phyloP scores from a whole-genome alignment of 2,113 vertebrate species.

The Syrmaticus mikado region DNA sequence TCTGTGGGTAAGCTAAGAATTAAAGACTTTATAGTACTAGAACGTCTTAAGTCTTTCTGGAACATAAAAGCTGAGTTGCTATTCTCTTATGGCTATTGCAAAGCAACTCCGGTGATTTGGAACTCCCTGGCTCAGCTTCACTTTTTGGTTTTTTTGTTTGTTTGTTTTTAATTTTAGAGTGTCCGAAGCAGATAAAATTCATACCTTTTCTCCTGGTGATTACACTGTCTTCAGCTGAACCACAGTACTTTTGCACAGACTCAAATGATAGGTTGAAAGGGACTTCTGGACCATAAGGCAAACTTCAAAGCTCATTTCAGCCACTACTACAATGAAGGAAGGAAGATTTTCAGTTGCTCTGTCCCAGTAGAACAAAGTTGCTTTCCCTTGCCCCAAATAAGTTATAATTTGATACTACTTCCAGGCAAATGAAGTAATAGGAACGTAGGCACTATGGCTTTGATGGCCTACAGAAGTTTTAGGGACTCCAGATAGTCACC shows the following conservation, averaged over 20 bases:
- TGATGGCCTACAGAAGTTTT: not conserved
- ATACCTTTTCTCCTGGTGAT: not conserved
- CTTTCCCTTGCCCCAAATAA: not conserved
- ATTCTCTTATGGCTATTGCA: not conserved
- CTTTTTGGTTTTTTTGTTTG: not conserved
- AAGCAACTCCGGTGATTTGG: not conserved
- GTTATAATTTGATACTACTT: not conserved
- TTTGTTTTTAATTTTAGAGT: not conserved
- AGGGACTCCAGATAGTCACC: not conserved
- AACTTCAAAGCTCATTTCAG: not conserved
- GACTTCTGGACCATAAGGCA: not conserved
- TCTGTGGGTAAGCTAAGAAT: not conserved
- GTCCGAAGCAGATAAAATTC: not conserved
- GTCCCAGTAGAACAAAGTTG: not conserved
- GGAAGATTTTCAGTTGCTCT: not conserved
- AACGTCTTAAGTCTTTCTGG: not conserved
- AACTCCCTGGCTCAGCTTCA: not conserved
- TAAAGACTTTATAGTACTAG: not conserved
- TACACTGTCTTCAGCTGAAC: not conserved
- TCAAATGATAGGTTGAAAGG: not conserved
- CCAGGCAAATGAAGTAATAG: not conserved
- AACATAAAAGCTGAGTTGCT: not conserved
- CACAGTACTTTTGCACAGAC: not conserved
- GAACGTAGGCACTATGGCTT: not conserved
- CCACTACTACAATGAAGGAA: not conserved